Evolutionary conservation across 2,797 vertebrate genomes (phyloP), one percentile per base, ranked within the genome.

Genomic region (Gambelia wislizenii): DNA sequence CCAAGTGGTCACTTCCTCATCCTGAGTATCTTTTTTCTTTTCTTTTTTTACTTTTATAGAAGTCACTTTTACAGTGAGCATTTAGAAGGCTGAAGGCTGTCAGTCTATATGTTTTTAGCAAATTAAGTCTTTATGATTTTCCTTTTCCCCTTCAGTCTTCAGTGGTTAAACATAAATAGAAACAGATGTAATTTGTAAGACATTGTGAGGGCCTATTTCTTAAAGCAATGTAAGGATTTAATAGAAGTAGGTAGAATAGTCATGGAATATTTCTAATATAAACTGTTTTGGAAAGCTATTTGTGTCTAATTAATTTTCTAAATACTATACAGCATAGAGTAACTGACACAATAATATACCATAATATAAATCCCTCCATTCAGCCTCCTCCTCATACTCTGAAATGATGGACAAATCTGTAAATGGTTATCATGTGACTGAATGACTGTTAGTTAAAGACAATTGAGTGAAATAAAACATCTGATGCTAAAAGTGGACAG

Each of bases 401-500:
- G 44, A 54, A 44, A 75, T 82, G 27, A 70, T 6, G n/a, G 33
- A 47, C 16, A 91, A 69, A 85, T 7, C 47, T 76, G 30, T 54
- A 82, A 81, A 82, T 33, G 47, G 30, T 69, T 76, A 59, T 47
- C 49, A 88, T 72, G 22, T 74, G n/a, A 87, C 39, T 86, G 75
- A 49, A 93, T 52, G 14, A n/a, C 30, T 47, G 44, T 78, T 54
- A 70, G 47, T n/a, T 76, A 67, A 89, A 77, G 30, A 88, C 61
- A 95, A 18, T 33, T 30, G 20, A 76, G 13, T 1, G 10, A 59
- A 89, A 77, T n/a, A 39, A 56, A 82, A 27, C 22, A 10, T 16
- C 5, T 89, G 74, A 33, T 78, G 56, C 78, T 84, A n/a, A 72
- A 85, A 54, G 36, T 70, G 22, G 79, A 8, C 56, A 83, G 85